phyloP scores from a whole-genome alignment of 1,140 invertebrate genomes.

The Lordiphosa mommai region DNA sequence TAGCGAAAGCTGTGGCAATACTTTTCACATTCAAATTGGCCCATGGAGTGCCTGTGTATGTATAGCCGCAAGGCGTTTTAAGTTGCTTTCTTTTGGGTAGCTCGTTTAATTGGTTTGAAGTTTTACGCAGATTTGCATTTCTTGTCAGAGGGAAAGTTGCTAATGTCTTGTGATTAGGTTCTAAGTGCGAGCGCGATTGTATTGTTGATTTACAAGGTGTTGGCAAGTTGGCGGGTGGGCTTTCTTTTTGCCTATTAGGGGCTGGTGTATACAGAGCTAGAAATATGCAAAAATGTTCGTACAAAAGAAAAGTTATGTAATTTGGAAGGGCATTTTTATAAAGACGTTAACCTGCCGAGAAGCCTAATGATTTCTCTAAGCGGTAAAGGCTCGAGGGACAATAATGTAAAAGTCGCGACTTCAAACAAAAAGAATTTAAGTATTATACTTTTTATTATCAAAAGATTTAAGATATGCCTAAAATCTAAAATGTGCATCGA shows the following conservation, averaged over 20 bases:
- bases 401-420: too few relatives aligned
- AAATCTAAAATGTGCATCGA: too few relatives aligned
- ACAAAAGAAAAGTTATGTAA: not conserved
- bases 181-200: slow-evolving; percentile 8
- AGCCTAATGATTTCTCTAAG: not conserved
- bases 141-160: slow-evolving; percentile 18
- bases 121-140: slow-evolving; percentile 60
- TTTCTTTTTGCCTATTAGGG: slow-evolving; percentile 36
- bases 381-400: too few relatives aligned
- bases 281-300: slow-evolving; percentile 5
- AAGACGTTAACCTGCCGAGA: slow-evolving; percentile 9
- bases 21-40: slow-evolving; percentile 58
- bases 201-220: slow-evolving; percentile 38
- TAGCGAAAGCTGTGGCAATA: slow-evolving; percentile 29
- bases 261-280: not conserved
- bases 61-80: slow-evolving; percentile 60
- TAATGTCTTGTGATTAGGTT: slow-evolving; percentile 30
- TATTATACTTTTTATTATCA: too few relatives aligned
- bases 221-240: slow-evolving; percentile 36
- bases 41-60: slow-evolving; percentile 20
- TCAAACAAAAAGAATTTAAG: too few relatives aligned
- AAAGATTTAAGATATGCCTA: too few relatives aligned
- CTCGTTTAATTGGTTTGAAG: slow-evolving; percentile 70
- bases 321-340: not conserved
- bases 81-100: slow-evolving; percentile 60